Conservation (phyloP, 2,888 invertebrate genomes). For the Tachystola acroxantha region DNA sequence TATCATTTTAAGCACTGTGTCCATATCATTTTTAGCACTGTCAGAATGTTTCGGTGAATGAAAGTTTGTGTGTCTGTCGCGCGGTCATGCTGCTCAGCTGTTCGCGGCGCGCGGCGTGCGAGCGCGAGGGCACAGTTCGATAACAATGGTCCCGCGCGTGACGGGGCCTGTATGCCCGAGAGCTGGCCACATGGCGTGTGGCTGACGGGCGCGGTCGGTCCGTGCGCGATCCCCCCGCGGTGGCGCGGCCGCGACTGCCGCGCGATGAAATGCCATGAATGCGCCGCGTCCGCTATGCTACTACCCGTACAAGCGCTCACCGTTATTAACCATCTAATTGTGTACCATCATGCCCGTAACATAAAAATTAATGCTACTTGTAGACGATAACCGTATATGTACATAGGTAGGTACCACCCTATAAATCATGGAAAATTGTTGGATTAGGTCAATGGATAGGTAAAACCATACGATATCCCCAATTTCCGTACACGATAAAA, state of each 20-base stretch:
- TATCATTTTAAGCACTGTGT: constrained; percentile 75
- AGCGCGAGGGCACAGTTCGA: constrained; percentile 41
- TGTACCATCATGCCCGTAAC: too few relatives aligned
- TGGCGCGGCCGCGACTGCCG: constrained; percentile 69
- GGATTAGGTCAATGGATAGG: too few relatives aligned
- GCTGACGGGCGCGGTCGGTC: constrained; percentile 20
- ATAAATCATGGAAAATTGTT: too few relatives aligned
- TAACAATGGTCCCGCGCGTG: constrained; percentile 45
- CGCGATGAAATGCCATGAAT: constrained; percentile 67
- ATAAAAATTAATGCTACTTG: too few relatives aligned
- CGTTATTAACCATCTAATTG: too few relatives aligned
- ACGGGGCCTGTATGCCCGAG: too few relatives aligned
- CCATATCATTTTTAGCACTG: constrained; percentile 71
- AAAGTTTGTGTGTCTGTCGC: constrained; percentile 42
- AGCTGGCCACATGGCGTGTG: constrained; percentile 20
- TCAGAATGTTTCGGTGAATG: constrained; percentile 55
- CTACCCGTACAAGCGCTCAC: too few relatives aligned
- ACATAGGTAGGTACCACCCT: too few relatives aligned
- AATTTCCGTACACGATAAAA: too few relatives aligned
- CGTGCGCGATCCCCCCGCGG: constrained; percentile 62
- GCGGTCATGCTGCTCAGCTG: constrained; percentile 58
- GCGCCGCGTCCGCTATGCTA: constrained; percentile 39
- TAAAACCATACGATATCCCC: too few relatives aligned
- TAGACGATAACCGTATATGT: too few relatives aligned
- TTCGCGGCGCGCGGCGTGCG: constrained; percentile 36